Evolutionary conservation across 2,113 vertebrate genomes (phyloP), one percentile per base, ranked within the genome.

Genomic region (Erythrolamprus reginae): DNA sequence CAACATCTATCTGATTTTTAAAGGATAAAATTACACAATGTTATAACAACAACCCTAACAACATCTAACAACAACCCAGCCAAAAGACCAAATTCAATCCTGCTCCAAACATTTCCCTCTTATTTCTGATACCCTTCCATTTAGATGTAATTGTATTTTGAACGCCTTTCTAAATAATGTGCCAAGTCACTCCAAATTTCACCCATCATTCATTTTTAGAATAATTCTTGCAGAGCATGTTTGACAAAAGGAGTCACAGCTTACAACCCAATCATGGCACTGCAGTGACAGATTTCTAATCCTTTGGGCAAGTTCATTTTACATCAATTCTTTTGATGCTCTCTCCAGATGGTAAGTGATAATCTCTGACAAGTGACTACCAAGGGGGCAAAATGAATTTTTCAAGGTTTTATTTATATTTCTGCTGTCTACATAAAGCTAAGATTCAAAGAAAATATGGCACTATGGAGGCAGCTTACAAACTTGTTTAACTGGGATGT

Each of bases 341-440:
- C 94, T 94, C 95, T 96, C 88, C 95, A 28, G 23, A 47, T 58
- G 86, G 53, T 42, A 55, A 86, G 95, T 94, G 94, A 94, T 96
- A 94, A 96, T 95, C 52, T 7, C 1, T 91, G 91, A 95, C 92
- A 77, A 94, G 95, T 95, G 93, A 95, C 95, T 94, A 95, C 93
- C 94, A 95, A 94, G 94, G 93, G 93, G 50, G 50, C 13, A 24
- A 90, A 92, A 86, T 21, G 92, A 94, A 88, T 95, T 96, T 96
- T 53, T 94, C 24, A 0, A 93, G 1, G 93, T 93, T 48, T 94
- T 93, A 83, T 93, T 0, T 90, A 90, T 12, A 89, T 77, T 77
- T 77, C 33, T 77, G 17, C 33, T 77, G 15, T 77, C 33, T 91
- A 3, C 61, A 84, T 86, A 94, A 84, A 88, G 88, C 89, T 28